Conservation (phyloP, 2,888 invertebrate species). For the Calameuta filiformis region DNA sequence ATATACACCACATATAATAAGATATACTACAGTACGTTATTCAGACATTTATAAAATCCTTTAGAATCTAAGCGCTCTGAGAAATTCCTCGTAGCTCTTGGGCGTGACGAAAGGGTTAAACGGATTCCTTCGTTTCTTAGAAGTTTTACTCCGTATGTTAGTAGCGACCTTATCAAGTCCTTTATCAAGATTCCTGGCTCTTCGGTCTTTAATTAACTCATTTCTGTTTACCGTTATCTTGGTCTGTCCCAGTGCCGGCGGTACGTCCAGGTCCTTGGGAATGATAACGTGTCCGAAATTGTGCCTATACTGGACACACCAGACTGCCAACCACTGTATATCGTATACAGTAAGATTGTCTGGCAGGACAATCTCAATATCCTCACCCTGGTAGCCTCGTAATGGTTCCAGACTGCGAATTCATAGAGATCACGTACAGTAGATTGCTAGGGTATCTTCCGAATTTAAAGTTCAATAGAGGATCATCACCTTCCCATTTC, state of each 20-base stretch:
- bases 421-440: slow-evolving; percentile 1
- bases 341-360: slow-evolving; percentile 87
- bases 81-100: background rate
- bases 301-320: slow-evolving; percentile 90
- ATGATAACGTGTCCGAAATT: slow-evolving; percentile 92
- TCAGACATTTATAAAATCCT: background rate
- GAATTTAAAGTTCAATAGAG: background rate
- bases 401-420: slow-evolving; percentile 76
- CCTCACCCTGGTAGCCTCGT: slow-evolving; percentile 89
- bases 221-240: slow-evolving; percentile 83
- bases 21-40: background rate
- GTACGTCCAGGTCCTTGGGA: slow-evolving; percentile 89
- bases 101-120: background rate
- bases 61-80: background rate
- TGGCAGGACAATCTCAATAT: slow-evolving; percentile 90
- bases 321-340: slow-evolving; percentile 91
- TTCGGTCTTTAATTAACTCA: slow-evolving; percentile 7
- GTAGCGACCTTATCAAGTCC: background rate
- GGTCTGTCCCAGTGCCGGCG: slow-evolving; percentile 89
- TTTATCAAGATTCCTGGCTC: background rate
- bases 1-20: slow-evolving; percentile 14
- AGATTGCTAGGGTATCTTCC: background rate
- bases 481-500: slow-evolving; percentile 79
- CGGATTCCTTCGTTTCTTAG: background rate
- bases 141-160: background rate